Base-by-base conservation (phyloP, 2,797 vertebrate species). In the Darevskia mixta region DNA sequence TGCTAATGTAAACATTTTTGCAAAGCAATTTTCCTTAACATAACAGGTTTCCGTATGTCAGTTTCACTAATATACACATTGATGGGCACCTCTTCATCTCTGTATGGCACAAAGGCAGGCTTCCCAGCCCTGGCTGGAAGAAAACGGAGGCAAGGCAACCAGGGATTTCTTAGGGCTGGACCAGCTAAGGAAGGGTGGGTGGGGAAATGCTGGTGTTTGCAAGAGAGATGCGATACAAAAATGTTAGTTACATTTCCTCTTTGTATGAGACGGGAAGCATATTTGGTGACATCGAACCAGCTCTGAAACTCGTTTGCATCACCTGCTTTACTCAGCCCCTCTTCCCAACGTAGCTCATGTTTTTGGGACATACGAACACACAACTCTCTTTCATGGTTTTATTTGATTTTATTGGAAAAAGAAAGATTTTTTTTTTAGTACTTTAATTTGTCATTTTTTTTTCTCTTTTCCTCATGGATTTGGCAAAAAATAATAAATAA, bases 321-420 rank as follows among this genome's bases (percentile, higher is more conserved):
- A 3, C 20, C 45, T 8, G 67, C 7, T 20, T 64, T 29, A 13
- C 3, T 76, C 72, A 61, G 5, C 10, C 69, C 9, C 77, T 8
- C 15, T 81, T 41, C 45, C 29, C 11, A 72, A 43, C 8, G 27
- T 20, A 5, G 8, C 18, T 23, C 23, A 27, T 7, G 15, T 23
- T 76, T 61, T 61, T n/a, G 13, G 8, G 29, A 80, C 73, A 75
- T 66, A 83, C 9, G 45, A 80, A 67, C 8, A 75, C 58, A 41
- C 17, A 0, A 75, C 61, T 43, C 58, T 1, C 3, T 43, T n/a
- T 35, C 9, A 41, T 80, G 55, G 69, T 89, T 90, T 90, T 87
- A 67, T 85, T 80, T 20, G 77, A 76, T 87, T 90, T 90, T 90
- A 90, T 90, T 90, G 86, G 78, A 87, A 90, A 90, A 87, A 90